These are phyloP conservation scores for Pangasius larnaudii DNA, from an alignment of 2,797 vertebrate species.

Conservation along the genomic window DNA sequence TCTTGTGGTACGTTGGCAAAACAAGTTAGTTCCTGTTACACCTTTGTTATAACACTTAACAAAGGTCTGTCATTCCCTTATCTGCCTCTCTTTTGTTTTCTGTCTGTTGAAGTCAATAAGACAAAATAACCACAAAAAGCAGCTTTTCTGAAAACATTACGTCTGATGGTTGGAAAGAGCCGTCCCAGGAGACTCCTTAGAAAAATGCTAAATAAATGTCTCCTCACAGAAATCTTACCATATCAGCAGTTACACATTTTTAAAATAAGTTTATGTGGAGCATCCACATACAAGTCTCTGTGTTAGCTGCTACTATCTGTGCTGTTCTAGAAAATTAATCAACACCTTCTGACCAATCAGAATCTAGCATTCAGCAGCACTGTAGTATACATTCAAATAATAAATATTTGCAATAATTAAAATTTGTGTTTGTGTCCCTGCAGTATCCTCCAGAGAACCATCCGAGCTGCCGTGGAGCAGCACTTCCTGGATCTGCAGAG, in stretches of 20 bases:
- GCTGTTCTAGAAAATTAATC: background rate
- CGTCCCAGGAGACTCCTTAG: background rate
- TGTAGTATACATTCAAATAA: background rate
- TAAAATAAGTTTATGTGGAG: background rate
- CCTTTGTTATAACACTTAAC: background rate
- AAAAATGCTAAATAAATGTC: background rate
- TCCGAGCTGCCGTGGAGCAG: slow-evolving; percentile 90
- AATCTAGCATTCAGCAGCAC: background rate
- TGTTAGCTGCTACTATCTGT: background rate
- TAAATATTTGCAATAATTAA: background rate
- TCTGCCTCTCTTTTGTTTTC: background rate
- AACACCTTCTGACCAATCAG: background rate
- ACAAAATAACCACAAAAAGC: background rate
- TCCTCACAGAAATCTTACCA: background rate
- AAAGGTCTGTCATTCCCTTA: background rate
- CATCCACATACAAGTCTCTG: background rate
- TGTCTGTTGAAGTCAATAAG: background rate
- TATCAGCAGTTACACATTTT: background rate
- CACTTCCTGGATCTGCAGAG: slow-evolving; percentile 91
- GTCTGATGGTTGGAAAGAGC: background rate
- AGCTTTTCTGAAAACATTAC: background rate
- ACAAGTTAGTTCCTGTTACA: background rate
- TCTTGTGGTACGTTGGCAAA: background rate
- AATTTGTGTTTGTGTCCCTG: slow-evolving; percentile 47
- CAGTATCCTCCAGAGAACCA: slow-evolving; percentile 90